phyloP scores from a whole-genome alignment of 2,888 invertebrate genomes.

The Volucella inanis region DNA sequence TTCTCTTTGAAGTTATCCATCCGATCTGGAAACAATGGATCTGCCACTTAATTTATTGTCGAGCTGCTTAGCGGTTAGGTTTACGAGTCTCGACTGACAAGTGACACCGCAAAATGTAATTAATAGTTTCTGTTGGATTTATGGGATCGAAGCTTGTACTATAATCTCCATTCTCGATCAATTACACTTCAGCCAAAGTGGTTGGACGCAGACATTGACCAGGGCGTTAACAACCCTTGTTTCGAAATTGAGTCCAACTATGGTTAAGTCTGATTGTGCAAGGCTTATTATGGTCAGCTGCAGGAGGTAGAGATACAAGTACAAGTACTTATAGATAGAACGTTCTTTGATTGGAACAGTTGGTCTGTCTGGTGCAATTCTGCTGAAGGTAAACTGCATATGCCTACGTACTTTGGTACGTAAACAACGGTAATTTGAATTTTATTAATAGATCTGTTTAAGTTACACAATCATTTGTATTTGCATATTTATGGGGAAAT shows the following conservation, averaged over 20 bases:
- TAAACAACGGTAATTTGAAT: conserved; percentile 3
- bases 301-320: background rate
- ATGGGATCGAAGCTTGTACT: conserved; percentile 6
- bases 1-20: background rate
- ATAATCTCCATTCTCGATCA: conserved; percentile 28
- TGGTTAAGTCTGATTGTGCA: background rate
- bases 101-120: conserved; percentile 19
- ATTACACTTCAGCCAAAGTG: conserved; percentile 4
- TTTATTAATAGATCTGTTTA: conserved; percentile 64
- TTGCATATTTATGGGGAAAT: conserved; percentile 42
- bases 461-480: conserved; percentile 38
- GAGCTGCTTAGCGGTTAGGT: background rate
- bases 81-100: conserved; percentile 9
- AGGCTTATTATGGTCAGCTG: conserved; percentile 3
- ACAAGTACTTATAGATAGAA: too few species aligned
- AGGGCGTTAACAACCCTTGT: conserved; percentile 38
- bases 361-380: too few species aligned
- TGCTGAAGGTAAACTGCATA: too few species aligned
- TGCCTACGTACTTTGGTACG: background rate
- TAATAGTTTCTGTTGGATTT: conserved; percentile 26
- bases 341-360: too few species aligned
- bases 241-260: background rate
- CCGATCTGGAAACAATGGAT: conserved; percentile 12
- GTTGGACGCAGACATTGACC: conserved; percentile 21
- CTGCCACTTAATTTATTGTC: conserved; percentile 7